Conservation (phyloP, 2,113 vertebrate species). For the Eleginops maclovinus region DNA sequence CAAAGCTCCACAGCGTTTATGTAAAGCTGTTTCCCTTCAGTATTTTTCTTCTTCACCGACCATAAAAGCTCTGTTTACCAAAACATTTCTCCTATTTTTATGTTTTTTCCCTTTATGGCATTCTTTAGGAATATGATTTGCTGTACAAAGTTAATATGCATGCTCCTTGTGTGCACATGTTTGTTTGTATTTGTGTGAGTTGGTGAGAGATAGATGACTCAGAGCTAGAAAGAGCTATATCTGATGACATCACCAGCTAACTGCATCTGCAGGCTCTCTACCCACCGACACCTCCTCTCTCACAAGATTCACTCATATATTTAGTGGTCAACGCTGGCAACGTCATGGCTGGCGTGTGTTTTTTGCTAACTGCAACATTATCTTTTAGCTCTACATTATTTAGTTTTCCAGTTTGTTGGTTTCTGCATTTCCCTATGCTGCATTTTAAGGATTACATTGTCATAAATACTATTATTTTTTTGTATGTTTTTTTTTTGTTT, state of each 20-base stretch:
- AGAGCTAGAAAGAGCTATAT: constrained; percentile 1
- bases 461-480: background rate
- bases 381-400: background rate
- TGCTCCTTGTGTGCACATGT: background rate
- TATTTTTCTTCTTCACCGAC: constrained; percentile 1
- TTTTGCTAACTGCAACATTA: background rate
- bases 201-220: constrained; percentile 35
- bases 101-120: background rate
- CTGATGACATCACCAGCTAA: constrained; percentile 41
- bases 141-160: constrained; percentile 2
- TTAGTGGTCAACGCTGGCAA: constrained; percentile 17
- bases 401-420: background rate
- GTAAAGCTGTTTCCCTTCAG: constrained; percentile 8
- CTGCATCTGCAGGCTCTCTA: constrained; percentile 24
- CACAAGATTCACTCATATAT: background rate
- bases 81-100: constrained; percentile 10
- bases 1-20: constrained; percentile 37
- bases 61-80: constrained; percentile 18
- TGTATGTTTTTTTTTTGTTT: background rate
- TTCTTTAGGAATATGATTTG: constrained; percentile 1
- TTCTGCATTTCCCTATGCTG: constrained; percentile 1
- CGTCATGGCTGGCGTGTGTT: background rate
- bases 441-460: background rate
- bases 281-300: constrained; percentile 11
- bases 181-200: background rate